Evolutionary conservation across 2,113 vertebrate genomes (phyloP).

Genomic region (Ictidomys tridecemlineatus): DNA sequence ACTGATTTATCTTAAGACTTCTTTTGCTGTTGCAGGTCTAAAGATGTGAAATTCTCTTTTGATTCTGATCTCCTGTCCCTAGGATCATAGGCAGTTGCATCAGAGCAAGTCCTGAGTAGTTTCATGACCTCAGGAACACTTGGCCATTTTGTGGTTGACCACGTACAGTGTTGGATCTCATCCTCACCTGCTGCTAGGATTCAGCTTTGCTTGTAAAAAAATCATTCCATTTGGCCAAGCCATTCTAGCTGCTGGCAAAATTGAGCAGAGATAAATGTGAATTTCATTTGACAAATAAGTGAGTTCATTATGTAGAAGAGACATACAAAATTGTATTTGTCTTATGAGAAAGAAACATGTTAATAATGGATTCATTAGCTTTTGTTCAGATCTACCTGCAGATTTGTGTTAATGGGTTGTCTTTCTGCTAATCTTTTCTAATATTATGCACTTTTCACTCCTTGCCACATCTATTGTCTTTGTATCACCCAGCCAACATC

Average conservation of each 20-base stretch:
- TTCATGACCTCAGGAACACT: background rate
- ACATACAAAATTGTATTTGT: background rate
- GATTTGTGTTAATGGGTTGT: background rate
- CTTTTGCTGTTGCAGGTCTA: background rate
- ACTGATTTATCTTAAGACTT: background rate
- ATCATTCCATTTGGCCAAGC: background rate
- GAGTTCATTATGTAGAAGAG: background rate
- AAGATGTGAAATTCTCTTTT: background rate
- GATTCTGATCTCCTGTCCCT: background rate
- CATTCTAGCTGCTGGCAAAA: background rate
- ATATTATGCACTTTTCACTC: background rate
- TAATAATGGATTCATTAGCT: background rate
- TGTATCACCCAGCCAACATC: background rate
- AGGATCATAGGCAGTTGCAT: background rate
- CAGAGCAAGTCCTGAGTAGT: background rate
- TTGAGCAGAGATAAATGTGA: background rate
- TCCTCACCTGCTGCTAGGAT: background rate
- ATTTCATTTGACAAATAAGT: background rate
- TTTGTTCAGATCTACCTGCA: conserved; percentile 8
- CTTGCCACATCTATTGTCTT: background rate
- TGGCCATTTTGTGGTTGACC: background rate
- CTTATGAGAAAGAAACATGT: background rate
- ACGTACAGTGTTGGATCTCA: background rate
- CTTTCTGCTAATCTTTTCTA: conserved; percentile 5
- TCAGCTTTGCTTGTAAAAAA: background rate